These are phyloP conservation scores for Epizoanthus ramosus DNA, from an alignment of 92 coral and sea anemone species.

Conservation along the genomic window DNA sequence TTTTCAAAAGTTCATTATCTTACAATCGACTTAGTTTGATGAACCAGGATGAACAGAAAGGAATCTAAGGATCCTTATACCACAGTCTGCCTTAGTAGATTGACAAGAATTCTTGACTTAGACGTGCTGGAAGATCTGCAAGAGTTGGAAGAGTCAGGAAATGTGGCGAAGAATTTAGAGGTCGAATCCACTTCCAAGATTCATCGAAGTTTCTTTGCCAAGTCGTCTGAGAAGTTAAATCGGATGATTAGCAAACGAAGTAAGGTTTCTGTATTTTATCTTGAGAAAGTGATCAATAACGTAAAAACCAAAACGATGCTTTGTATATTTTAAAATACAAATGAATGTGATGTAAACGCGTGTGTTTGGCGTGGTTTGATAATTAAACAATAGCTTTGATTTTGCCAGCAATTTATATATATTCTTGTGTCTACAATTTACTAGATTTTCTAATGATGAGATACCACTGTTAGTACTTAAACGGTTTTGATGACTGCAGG, in stretches of 20 bases:
- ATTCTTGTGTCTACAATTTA: not conserved
- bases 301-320: not conserved
- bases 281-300: too few species aligned
- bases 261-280: slow-evolving; percentile 29
- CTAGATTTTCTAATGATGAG: not conserved
- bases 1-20: not conserved
- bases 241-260: slow-evolving; percentile 79
- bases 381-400: not conserved
- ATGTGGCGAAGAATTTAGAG: slow-evolving; percentile 84
- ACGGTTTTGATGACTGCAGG: too few species aligned
- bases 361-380: not conserved
- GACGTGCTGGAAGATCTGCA: slow-evolving; percentile 86
- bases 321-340: not conserved
- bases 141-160: slow-evolving; percentile 76
- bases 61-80: slow-evolving; percentile 86
- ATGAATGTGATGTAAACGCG: not conserved
- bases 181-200: slow-evolving; percentile 62
- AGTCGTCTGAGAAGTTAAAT: slow-evolving; percentile 82
- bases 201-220: slow-evolving; percentile 77
- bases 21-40: not conserved
- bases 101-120: slow-evolving; percentile 82
- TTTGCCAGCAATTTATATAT: not conserved
- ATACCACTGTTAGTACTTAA: not conserved
- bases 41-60: slow-evolving; percentile 73
- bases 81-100: slow-evolving; percentile 79